phyloP scores from a whole-genome alignment of 2,888 invertebrate species.

The Dynastes hyllus region DNA sequence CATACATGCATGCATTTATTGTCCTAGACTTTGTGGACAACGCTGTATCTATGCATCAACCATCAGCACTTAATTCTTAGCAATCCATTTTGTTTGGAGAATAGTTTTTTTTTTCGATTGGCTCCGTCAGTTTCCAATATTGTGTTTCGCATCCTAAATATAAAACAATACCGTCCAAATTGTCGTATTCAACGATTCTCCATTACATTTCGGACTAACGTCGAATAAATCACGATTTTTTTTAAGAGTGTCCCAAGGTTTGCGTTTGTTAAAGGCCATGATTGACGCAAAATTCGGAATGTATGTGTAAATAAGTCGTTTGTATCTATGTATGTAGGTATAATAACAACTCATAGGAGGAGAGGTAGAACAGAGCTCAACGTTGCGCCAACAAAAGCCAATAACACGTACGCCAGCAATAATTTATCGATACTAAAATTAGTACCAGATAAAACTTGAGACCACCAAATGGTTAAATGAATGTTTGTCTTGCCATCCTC shows the following conservation, averaged over 20 bases:
- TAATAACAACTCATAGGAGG: background rate
- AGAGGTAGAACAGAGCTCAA: background rate
- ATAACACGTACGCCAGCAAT: background rate
- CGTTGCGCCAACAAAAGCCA: background rate
- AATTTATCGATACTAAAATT: constrained; percentile 32
- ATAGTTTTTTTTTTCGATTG: background rate
- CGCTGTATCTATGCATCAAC: no score
- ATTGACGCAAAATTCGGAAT: constrained; percentile 38
- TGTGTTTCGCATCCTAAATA: background rate
- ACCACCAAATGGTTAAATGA: no score
- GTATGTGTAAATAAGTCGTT: constrained; percentile 27
- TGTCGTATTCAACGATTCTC: background rate
- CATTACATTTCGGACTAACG: no score
- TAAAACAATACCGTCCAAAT: background rate
- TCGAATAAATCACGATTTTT: constrained; percentile 30
- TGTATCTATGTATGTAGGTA: background rate
- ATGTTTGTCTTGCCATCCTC: background rate
- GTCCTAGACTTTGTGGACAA: no score
- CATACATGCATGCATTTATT: no score
- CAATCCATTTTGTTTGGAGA: background rate
- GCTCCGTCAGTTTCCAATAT: background rate
- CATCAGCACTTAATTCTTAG: no score
- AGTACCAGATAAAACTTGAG: background rate
- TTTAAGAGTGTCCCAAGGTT: constrained; percentile 28
- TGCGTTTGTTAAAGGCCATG: constrained; percentile 33